These are phyloP conservation scores for Drosophila ambigua DNA, from an alignment of 1,140 invertebrate species.

Conservation along the genomic window DNA sequence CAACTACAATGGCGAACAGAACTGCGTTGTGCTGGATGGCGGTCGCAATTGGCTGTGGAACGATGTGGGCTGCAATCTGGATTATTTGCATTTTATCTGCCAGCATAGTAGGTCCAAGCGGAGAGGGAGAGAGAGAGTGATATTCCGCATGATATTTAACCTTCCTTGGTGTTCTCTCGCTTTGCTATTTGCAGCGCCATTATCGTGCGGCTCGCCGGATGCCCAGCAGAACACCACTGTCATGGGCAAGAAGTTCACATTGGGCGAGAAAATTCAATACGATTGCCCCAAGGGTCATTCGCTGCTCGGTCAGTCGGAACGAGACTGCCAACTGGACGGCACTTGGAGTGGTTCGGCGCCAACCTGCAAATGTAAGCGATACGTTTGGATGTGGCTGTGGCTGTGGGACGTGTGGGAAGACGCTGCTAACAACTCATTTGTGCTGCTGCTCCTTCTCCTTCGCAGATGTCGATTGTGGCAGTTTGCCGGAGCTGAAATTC, in stretches of 20 bases:
- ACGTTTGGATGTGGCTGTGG: neutral
- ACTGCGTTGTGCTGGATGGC: conserved; percentile 95
- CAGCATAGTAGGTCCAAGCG: conserved; percentile 90
- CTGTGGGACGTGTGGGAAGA: no score
- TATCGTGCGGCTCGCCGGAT: conserved; percentile 93
- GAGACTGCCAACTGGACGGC: conserved; percentile 89
- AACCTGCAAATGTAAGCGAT: conserved; percentile 92
- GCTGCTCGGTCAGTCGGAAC: conserved; percentile 89
- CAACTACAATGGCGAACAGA: conserved; percentile 97
- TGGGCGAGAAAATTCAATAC: conserved; percentile 90
- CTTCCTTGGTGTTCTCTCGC: neutral
- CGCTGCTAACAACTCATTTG: neutral
- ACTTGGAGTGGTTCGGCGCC: conserved; percentile 92
- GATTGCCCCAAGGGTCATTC: conserved; percentile 92
- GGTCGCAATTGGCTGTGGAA: conserved; percentile 96
- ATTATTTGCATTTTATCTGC: conserved; percentile 96
- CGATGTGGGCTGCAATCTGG: conserved; percentile 96
- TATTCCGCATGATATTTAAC: neutral
- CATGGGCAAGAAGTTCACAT: conserved; percentile 87
- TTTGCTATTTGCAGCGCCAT: conserved; percentile 86
- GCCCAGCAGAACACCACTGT: conserved; percentile 93
- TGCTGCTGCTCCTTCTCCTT: neutral
- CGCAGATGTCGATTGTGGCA: conserved; percentile 93
- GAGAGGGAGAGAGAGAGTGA: neutral
- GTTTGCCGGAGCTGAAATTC: conserved; percentile 88